Evolutionary conservation across 2,888 invertebrate species (phyloP), one percentile per base, ranked within the genome.

Genomic region (Aspidapion aeneum): DNA sequence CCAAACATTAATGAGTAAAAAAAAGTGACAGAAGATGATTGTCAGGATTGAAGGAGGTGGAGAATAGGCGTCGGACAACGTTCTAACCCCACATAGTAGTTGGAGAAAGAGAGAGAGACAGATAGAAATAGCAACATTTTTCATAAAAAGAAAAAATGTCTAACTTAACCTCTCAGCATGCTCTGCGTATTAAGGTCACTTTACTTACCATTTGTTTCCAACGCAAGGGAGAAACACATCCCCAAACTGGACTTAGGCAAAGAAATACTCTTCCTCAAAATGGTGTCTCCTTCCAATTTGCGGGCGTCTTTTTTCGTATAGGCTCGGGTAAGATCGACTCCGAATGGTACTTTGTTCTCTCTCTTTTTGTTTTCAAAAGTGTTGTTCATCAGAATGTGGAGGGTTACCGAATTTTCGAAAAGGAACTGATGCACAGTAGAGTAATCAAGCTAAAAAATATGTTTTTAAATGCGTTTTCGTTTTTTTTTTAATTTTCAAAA

Each of bases 331-430:
- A 87, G 88, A 79, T 95, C 95, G 69, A 95, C 82, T 12, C 93
- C 94, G 73, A 90, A 92, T 72, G 93, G 85, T 71, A 89, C 87
- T 73, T 90, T 91, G 62, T 86, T 84, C 3, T 88, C 85, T 52
- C 89, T 84, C 65, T 86, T 85, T 78, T 90, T 92, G 1, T 55
- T 19, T 52, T 67, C 65, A 75, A 94, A 93, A 70, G 92, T 90
- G 12, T 88, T 88, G 73, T 93, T 88, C 86, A 93, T 92, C 22
- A 95, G 78, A 64, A 94, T 88, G 75, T 95, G 94, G 0, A 95
- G 82, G 1, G 88, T 89, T 63, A 93, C 88, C 1, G 90, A 90
- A 75, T 88, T 90, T 79, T 94, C 94, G 71, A 90, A 83, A 75
- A 95, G 82, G 69, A 90, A 88, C 81, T 94, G 91, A 74, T 91